phyloP scores from a whole-genome alignment of 1,140 invertebrate species.

The Pomacea maculata region DNA sequence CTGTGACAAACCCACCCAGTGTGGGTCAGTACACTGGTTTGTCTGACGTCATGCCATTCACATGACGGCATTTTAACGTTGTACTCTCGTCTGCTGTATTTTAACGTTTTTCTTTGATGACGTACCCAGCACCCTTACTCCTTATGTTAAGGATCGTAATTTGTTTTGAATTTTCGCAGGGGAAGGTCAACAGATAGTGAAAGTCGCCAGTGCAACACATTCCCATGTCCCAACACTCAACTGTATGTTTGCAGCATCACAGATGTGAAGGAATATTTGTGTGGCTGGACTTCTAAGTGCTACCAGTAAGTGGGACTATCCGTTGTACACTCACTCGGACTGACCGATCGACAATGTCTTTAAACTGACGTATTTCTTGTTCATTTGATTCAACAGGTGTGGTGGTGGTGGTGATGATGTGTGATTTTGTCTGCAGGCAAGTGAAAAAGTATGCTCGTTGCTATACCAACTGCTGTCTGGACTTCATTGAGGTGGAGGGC shows the following conservation, averaged over 20 bases:
- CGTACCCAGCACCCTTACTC: no score
- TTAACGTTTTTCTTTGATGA: no score
- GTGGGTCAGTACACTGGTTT: slow-evolving; percentile 33
- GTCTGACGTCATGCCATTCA: neutral
- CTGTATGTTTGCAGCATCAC: slow-evolving; percentile 17
- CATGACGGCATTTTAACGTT: no score
- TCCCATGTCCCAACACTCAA: slow-evolving; percentile 19
- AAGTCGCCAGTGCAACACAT: slow-evolving; percentile 26
- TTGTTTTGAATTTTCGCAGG: slow-evolving; percentile 3
- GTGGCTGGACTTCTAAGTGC: slow-evolving; percentile 26
- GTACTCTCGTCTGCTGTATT: no score
- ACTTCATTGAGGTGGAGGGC: neutral
- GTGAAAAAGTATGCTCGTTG: slow-evolving; percentile 5
- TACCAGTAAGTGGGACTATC: slow-evolving; percentile 9
- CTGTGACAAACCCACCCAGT: slow-evolving; percentile 30
- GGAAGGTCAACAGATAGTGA: slow-evolving; percentile 8
- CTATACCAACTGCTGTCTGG: slow-evolving; percentile 2
- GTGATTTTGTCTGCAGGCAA: slow-evolving; percentile 1
- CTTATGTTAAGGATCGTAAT: no score
- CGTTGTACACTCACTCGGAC: neutral
- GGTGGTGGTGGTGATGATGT: neutral
- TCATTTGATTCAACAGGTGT: no score
- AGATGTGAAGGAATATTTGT: slow-evolving; percentile 21
- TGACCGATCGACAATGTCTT: neutral
- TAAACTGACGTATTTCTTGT: no score